Conservation (phyloP, 30 jellyfish, hydroid and myxozoan species). For the Mastigias papua region DNA sequence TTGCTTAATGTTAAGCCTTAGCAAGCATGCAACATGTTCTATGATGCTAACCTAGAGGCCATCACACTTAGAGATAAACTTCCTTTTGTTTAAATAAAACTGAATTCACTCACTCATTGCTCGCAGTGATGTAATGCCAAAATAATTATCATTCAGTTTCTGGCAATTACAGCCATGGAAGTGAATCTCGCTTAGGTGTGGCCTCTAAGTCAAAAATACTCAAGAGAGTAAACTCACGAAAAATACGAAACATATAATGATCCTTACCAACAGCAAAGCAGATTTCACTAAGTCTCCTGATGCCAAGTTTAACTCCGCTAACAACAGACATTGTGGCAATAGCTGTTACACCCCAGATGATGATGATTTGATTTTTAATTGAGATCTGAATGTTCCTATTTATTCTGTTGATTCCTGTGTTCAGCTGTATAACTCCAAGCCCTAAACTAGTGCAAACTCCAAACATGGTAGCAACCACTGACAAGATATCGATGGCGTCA, state of each 20-base stretch:
- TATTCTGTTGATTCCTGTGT: conserved; percentile 84
- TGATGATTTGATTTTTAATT: conserved; percentile 73
- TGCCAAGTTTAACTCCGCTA: conserved; percentile 92
- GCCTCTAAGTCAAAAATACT: no score
- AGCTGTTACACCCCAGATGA: conserved; percentile 94
- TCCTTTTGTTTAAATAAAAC: no score
- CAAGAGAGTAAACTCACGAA: no score
- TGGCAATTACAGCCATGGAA: no score
- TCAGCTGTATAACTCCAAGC: conserved; percentile 92
- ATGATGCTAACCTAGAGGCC: background rate
- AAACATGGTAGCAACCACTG: conserved; percentile 94
- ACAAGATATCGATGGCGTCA: conserved; percentile 82
- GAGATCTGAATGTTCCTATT: conserved; percentile 66
- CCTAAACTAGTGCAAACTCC: conserved; percentile 99
- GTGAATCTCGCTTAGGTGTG: no score
- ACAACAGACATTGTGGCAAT: conserved; percentile 91
- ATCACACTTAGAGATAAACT: background rate
- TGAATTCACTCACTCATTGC: background rate
- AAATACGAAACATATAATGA: background rate
- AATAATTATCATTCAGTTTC: no score
- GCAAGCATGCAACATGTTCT: background rate
- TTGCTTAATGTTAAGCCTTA: no score
- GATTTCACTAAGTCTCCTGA: conserved; percentile 81
- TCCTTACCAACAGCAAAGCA: conserved; percentile 94
- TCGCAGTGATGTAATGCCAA: no score